phyloP scores from a whole-genome alignment of 2,888 invertebrate genomes.

The Quadriops clusia region DNA sequence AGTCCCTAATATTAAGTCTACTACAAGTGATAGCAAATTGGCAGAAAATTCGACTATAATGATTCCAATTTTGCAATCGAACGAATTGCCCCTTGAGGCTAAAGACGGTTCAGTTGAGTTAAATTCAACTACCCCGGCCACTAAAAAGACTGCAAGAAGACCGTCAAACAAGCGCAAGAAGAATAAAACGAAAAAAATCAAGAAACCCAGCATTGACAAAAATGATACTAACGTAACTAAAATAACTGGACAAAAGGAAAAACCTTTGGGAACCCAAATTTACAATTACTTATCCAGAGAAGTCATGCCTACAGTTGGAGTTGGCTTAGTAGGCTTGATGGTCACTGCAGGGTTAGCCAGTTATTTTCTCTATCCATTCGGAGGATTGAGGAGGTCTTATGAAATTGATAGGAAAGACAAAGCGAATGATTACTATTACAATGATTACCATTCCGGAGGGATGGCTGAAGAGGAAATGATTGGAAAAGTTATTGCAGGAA shows the following conservation, averaged over 20 bases:
- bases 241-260: conserved; percentile 29
- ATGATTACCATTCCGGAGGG: conserved; percentile 56
- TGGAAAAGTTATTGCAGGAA: conserved; percentile 59
- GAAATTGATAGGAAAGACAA: conserved; percentile 53
- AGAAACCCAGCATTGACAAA: conserved; percentile 30
- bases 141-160: conserved; percentile 22
- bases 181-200: conserved; percentile 41
- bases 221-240: conserved; percentile 26
- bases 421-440: conserved; percentile 45
- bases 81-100: conserved; percentile 23
- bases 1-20: conserved; percentile 11
- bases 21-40: conserved; percentile 18
- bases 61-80: not conserved
- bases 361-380: conserved; percentile 65
- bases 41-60: conserved; percentile 10
- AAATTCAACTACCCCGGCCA: conserved; percentile 13
- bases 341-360: conserved; percentile 64
- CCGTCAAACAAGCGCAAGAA: conserved; percentile 45
- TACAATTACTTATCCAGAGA: conserved; percentile 68
- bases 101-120: conserved; percentile 32
- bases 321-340: conserved; percentile 62
- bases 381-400: conserved; percentile 53
- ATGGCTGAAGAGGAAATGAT: conserved; percentile 68
- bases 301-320: conserved; percentile 71
- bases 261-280: conserved; percentile 59